Evolutionary conservation across 2,113 vertebrate genomes (phyloP).

Genomic region (Bufo bufo): DNA sequence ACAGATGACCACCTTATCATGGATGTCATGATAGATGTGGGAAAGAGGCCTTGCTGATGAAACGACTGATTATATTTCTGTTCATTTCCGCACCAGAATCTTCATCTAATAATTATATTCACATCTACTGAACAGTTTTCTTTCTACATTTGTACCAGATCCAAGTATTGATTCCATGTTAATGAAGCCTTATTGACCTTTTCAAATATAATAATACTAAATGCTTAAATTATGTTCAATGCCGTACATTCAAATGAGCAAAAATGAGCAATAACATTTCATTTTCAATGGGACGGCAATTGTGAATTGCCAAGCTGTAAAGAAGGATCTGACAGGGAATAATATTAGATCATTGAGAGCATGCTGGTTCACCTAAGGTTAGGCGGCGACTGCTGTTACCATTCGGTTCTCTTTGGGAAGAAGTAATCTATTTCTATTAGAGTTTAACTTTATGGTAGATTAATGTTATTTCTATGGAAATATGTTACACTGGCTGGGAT

Average conservation of each 20-base stretch:
- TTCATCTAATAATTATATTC: not conserved
- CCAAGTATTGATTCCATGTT: constrained; percentile 38
- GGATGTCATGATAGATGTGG: too few relatives aligned
- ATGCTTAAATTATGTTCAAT: constrained; percentile 14
- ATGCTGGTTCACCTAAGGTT: constrained; percentile 15
- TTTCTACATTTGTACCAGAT: not conserved
- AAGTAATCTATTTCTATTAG: constrained; percentile 2
- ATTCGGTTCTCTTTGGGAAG: not conserved
- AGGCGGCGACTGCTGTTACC: not conserved
- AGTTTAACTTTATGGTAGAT: not conserved
- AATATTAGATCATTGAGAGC: not conserved
- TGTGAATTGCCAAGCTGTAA: not conserved
- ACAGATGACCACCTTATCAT: too few relatives aligned
- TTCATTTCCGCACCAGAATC: not conserved
- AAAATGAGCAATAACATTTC: not conserved
- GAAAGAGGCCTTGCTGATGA: too few relatives aligned
- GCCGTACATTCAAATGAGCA: not conserved
- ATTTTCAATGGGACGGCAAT: not conserved
- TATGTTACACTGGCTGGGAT: not conserved
- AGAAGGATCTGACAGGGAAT: constrained; percentile 12
- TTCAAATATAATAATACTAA: constrained; percentile 27
- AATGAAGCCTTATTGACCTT: constrained; percentile 12
- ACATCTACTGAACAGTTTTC: not conserved
- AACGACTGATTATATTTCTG: too few relatives aligned
- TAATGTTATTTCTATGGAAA: constrained; percentile 5